Percentiles rank a stretch among this genome's conserved stretches.
Evolutionary conservation across 2,888 invertebrate genomes (phyloP).

Genomic region (Linyphia triangularis): DNA sequence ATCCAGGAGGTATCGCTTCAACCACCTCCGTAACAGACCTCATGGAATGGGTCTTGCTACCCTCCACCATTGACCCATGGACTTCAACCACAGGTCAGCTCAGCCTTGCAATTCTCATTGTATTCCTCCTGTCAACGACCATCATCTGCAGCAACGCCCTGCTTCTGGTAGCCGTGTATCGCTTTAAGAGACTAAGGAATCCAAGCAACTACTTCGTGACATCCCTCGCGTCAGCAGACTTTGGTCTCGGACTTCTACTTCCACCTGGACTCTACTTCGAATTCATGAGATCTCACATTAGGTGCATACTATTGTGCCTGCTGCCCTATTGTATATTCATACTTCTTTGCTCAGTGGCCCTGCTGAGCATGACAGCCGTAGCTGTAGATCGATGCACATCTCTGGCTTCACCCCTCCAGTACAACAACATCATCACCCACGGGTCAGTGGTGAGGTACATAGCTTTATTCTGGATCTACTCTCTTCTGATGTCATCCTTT

Average conservation of each 20-base stretch:
- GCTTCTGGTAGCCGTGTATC: slow-evolving; percentile 83
- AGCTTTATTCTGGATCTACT: slow-evolving; percentile 83
- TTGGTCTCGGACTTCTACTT: slow-evolving; percentile 83
- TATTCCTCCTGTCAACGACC: slow-evolving; percentile 80
- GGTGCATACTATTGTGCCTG: slow-evolving; percentile 81
- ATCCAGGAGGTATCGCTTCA: slow-evolving; percentile 19
- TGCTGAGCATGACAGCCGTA: slow-evolving; percentile 84
- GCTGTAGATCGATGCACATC: slow-evolving; percentile 84
- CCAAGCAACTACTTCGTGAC: slow-evolving; percentile 84
- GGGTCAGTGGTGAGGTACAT: slow-evolving; percentile 83
- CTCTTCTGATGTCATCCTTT: slow-evolving; percentile 82
- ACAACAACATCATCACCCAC: slow-evolving; percentile 84
- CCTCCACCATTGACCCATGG: slow-evolving; percentile 36
- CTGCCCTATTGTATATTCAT: slow-evolving; percentile 83
- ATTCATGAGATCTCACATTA: slow-evolving; percentile 79
- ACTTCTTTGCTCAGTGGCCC: slow-evolving; percentile 83
- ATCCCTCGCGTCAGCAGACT: slow-evolving; percentile 84
- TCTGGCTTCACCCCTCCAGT: slow-evolving; percentile 84
- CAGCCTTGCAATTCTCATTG: slow-evolving; percentile 47
- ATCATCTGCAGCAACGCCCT: slow-evolving; percentile 84
- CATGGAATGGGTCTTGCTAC: slow-evolving; percentile 55
- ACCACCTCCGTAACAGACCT: slow-evolving; percentile 1
- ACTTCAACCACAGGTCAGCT: slow-evolving; percentile 46
- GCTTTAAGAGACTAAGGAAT: slow-evolving; percentile 84
- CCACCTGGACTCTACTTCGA: slow-evolving; percentile 84